Conservation (phyloP, 2,113 vertebrate species). For the Tachycineta bicolor region DNA sequence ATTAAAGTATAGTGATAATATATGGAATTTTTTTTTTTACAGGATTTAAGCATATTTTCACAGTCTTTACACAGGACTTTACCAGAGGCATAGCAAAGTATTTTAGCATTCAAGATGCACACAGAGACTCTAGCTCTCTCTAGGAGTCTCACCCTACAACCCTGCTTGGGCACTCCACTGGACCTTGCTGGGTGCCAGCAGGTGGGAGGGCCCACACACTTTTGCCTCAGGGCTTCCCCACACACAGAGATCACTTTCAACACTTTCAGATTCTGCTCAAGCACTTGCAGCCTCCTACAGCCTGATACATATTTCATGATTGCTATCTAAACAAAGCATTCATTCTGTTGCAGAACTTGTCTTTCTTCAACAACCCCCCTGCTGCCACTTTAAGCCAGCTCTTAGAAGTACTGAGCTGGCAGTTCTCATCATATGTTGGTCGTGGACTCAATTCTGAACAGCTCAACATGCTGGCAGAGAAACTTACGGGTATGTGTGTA, state of each 20-base stretch:
- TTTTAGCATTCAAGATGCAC: neutral
- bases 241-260: neutral
- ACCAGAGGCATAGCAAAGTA: neutral
- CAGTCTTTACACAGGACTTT: neutral
- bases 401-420: constrained; percentile 95
- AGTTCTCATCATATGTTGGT: constrained; percentile 90
- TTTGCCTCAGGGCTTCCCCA: neutral
- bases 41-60: neutral
- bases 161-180: neutral
- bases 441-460: constrained; percentile 93
- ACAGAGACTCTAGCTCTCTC: neutral
- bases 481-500: constrained; percentile 82
- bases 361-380: constrained; percentile 90
- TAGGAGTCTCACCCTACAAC: neutral
- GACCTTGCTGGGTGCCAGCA: neutral
- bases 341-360: constrained; percentile 83
- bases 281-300: neutral
- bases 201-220: neutral
- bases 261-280: neutral
- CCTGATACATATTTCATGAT: neutral
- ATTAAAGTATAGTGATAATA: neutral
- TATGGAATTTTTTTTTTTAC: neutral
- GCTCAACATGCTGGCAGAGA: constrained; percentile 91
- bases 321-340: neutral
- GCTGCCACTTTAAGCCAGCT: constrained; percentile 88